Percentiles rank a stretch among this genome's conserved stretches.
Evolutionary conservation across 2,888 invertebrate genomes (phyloP).

Genomic region (Diaprepes abbreviatus): DNA sequence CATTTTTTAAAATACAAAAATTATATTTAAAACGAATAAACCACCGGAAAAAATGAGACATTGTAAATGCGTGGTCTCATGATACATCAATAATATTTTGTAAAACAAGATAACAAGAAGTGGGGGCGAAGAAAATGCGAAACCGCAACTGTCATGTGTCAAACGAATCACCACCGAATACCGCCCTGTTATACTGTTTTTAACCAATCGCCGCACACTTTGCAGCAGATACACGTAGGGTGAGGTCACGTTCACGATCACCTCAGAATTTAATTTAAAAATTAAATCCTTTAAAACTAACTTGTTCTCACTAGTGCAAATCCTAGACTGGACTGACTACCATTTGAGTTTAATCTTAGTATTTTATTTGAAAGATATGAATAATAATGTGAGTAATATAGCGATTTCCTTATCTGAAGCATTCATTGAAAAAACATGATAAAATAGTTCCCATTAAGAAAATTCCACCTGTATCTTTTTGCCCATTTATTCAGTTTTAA

Average conservation of each 20-base stretch:
- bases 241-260: background rate
- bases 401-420: too few species aligned
- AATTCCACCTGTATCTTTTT: too few species aligned
- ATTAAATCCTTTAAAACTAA: background rate
- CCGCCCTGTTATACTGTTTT: background rate
- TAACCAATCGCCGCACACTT: background rate
- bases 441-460: too few species aligned
- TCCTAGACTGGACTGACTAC: too few species aligned
- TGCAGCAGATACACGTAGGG: too few species aligned
- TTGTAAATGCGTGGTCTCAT: slow-evolving; percentile 1
- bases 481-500: too few species aligned
- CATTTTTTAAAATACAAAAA: slow-evolving; percentile 21
- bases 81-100: slow-evolving; percentile 25
- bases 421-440: too few species aligned
- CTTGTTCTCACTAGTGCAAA: background rate
- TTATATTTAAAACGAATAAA: slow-evolving; percentile 23
- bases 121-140: slow-evolving; percentile 19
- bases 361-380: too few species aligned
- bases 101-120: slow-evolving; percentile 18
- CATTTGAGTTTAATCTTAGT: too few species aligned
- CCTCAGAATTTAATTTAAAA: background rate
- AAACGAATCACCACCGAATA: slow-evolving; percentile 4
- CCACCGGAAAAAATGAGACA: slow-evolving; percentile 23
- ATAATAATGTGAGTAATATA: too few species aligned
- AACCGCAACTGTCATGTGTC: background rate